Base-by-base conservation (phyloP, 2,888 invertebrate species). In the Diabrotica balteata region DNA sequence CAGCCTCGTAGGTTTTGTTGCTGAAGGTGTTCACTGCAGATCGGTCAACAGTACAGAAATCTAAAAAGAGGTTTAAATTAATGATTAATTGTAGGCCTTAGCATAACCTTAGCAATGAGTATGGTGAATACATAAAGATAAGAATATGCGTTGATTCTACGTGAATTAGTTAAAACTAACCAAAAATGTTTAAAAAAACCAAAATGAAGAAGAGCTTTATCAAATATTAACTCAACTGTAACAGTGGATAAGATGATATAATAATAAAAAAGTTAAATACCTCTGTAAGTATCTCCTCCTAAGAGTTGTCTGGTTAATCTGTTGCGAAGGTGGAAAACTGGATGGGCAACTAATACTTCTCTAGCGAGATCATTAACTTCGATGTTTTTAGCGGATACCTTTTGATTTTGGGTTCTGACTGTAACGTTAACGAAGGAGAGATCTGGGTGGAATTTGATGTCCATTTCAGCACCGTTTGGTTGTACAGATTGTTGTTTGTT, bases 11-110 rank as follows among this genome's bases (percentile, higher is more conserved):
- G 45, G 86, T 85, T 55, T 86, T 87, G 79, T 88, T 87, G 83
- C 92, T 91, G 82, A 92, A 92, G 2, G 92, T 91, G 72, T 83
- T 86, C 58, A 88, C 85, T 63, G 82, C 82, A 60, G 82, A 85
- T 49, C 86, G 83, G 72, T 91, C 91, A 52, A 92, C 80, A 7
- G 87, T 84, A 78, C 92, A 93, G 75, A 83, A 85, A 55, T 87
- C 91, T 91, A 82, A 67, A 82, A 83, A 71, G 54, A 75, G 32
- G 32, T 32, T 32, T 32, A 32, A 32, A 4, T 32, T 32, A 32
- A 32, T 32, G 32, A 32, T 32, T 32, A 32, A 4, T 4, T 32
- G 5, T 32, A 32, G 32, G 32, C 5, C 32, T 32, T 32, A 32
- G 4, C n/a, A n/a, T n/a, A n/a, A n/a, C n/a, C n/a, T n/a, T n/a